Evolutionary conservation across 2,797 vertebrate species (phyloP), one percentile per base, ranked within the genome.

Genomic region (Kryptopterus vitreolus): DNA sequence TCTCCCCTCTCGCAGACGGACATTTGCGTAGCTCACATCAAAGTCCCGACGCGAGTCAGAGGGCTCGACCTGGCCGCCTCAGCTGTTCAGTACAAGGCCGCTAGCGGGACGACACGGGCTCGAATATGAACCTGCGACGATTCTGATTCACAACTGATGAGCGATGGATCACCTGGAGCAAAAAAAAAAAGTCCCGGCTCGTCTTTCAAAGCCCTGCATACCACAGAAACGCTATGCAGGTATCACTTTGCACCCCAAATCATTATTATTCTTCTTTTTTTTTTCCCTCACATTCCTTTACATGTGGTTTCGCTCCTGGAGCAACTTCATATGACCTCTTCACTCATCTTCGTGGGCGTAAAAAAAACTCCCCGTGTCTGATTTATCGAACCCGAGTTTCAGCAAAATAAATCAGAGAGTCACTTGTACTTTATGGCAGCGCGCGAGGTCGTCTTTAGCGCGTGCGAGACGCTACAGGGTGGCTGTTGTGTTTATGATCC

Each of bases 21-120:
- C 82, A 86, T 78, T 77, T 55, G 74, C 70, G 69, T 66, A 20
- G 81, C 55, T 29, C 52, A 81, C 52, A 24, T 79, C 33, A 69
- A 46, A 50, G 48, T 15, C 66, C 38, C n/a, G 22, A 3, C n/a
- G 65, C 71, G 68, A 82, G 61, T 73, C 59, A 77, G 53, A 79
- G 48, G 72, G 76, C 76, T 78, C 62, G 33, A 7, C 55, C 52
- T 55, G 20, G 38, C 80, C 59, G 50, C 59, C 79, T 61, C 75
- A 76, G 48, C 16, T 55, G 31, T 26, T 81, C 73, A 29, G 2
- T n/a, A 52, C 73, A 58, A 76, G 43, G n/a, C 70, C 46, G 15
- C 10, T 11, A 26, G 57, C 55, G 73, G 24, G 31, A 46, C 29
- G 22, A 29, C 22, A n/a, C 57, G 72, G 55, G 38, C 22, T 53